These are phyloP conservation scores for Sibirionetta formosa DNA, from an alignment of 2,797 vertebrate genomes.

Conservation along the genomic window DNA sequence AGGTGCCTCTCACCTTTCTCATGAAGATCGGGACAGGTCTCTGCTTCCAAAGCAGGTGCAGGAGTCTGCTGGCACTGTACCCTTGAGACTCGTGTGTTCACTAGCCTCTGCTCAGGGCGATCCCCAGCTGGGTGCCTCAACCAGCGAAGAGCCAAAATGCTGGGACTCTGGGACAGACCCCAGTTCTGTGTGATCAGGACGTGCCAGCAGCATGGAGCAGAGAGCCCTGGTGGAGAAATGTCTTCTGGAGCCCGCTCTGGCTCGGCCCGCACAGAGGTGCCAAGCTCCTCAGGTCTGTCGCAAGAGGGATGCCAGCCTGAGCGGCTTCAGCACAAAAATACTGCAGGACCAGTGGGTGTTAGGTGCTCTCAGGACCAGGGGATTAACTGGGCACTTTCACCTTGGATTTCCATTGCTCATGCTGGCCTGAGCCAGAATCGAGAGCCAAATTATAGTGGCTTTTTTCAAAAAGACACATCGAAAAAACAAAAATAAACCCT, in stretches of 20 bases:
- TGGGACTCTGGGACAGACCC: not conserved
- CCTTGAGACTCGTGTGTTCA: rapidly evolving
- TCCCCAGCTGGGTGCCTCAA: rapidly evolving
- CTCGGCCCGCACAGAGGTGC: rapidly evolving
- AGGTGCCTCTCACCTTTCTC: not conserved
- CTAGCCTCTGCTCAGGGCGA: not conserved
- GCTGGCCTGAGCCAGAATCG: not conserved
- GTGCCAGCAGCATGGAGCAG: not conserved
- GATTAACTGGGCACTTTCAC: not conserved
- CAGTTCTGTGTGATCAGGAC: rapidly evolving
- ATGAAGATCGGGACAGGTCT: not conserved
- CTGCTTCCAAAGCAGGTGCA: not conserved
- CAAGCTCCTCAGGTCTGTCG: not conserved
- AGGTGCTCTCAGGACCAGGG: not conserved
- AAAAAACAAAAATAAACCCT: conserved; percentile 59
- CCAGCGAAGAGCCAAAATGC: rapidly evolving
- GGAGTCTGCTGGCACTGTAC: not conserved
- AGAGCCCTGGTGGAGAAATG: not conserved
- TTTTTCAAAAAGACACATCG: conserved; percentile 42
- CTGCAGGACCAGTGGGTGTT: not conserved
- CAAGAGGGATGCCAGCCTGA: rapidly evolving
- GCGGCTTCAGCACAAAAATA: not conserved
- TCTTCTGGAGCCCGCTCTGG: not conserved
- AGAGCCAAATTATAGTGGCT: not conserved
- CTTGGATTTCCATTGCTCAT: not conserved